Conservation (phyloP, 2,888 invertebrate species). For the Tetrapedia diversipes region DNA sequence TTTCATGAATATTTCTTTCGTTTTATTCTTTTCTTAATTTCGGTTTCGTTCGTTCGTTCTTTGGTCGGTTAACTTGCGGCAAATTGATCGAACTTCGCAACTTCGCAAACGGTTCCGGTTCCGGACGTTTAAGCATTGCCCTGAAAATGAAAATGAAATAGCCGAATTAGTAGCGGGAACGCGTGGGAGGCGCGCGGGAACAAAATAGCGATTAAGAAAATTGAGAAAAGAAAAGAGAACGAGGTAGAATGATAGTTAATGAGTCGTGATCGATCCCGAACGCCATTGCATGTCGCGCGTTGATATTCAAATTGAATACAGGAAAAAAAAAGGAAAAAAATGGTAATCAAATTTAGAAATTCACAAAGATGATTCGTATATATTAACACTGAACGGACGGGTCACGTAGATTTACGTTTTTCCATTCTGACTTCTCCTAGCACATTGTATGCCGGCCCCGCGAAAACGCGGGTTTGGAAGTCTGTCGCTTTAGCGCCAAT, state of each 20-base stretch:
- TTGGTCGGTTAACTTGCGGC: constrained; percentile 69
- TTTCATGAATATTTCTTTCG: constrained; percentile 8
- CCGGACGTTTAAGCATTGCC: constrained; percentile 78
- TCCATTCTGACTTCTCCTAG: too few species aligned
- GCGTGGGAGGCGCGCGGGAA: constrained; percentile 4
- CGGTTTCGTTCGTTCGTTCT: constrained; percentile 54
- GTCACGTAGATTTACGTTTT: too few species aligned
- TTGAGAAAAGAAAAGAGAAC: background rate
- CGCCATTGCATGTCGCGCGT: constrained; percentile 56
- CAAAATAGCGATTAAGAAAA: background rate
- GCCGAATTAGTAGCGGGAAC: constrained; percentile 58
- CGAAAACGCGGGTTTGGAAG: too few species aligned
- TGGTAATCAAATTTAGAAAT: too few species aligned
- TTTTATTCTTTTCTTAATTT: constrained; percentile 19
- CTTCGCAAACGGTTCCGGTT: constrained; percentile 69
- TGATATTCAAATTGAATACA: too few species aligned
- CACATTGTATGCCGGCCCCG: too few species aligned
- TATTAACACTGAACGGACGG: too few species aligned
- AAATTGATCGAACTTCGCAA: constrained; percentile 64
- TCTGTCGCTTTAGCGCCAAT: too few species aligned
- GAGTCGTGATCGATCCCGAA: constrained; percentile 27
- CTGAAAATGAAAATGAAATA: constrained; percentile 73
- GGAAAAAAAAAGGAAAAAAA: background rate
- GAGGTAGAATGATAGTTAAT: background rate
- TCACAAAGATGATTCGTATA: too few species aligned